Base-by-base conservation (phyloP, 2,797 vertebrate species). In the Distichodus sexfasciatus region DNA sequence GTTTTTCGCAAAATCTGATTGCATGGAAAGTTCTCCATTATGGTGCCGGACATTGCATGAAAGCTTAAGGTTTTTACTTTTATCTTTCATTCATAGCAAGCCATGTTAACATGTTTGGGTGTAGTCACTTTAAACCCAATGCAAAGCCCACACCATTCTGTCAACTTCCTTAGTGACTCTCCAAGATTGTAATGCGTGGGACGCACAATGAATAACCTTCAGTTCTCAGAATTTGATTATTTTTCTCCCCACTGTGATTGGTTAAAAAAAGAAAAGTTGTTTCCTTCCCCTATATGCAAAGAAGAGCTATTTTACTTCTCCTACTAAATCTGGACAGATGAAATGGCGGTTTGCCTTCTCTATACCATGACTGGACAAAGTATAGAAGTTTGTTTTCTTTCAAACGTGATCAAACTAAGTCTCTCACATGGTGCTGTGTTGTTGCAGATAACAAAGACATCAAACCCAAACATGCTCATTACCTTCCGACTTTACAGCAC, bases 1-100 rank as follows among this genome's bases (percentile, higher is more conserved):
- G 94, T 99, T 74, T 97, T 91, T 75, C 81, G 83, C 38, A 85
- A 83, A 50, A 87, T 90, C 77, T 93, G 86, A 90, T 50, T 19
- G 6, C 53, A 14, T 35, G 7, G 14, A 24, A 24, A 11, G 46
- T 17, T 47, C n/a, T n/a, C n/a, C n/a, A n/a, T n/a, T n/a, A n/a
- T n/a, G n/a, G n/a, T n/a, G n/a, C n/a, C n/a, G n/a, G n/a, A n/a
- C n/a, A n/a, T n/a, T n/a, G n/a, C n/a, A n/a, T n/a, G n/a, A n/a
- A n/a, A n/a, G n/a, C n/a, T n/a, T n/a, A n/a, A n/a, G n/a, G n/a
- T n/a, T n/a, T n/a, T n/a, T n/a, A n/a, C n/a, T n/a, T n/a, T n/a
- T n/a, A n/a, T n/a, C n/a, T n/a, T n/a, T n/a, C n/a, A n/a, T n/a
- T n/a, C n/a, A n/a, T n/a, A n/a, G n/a, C n/a, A n/a, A n/a, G n/a